phyloP scores from a whole-genome alignment of 2,113 vertebrate genomes.

The Mormoops blainvillei region DNA sequence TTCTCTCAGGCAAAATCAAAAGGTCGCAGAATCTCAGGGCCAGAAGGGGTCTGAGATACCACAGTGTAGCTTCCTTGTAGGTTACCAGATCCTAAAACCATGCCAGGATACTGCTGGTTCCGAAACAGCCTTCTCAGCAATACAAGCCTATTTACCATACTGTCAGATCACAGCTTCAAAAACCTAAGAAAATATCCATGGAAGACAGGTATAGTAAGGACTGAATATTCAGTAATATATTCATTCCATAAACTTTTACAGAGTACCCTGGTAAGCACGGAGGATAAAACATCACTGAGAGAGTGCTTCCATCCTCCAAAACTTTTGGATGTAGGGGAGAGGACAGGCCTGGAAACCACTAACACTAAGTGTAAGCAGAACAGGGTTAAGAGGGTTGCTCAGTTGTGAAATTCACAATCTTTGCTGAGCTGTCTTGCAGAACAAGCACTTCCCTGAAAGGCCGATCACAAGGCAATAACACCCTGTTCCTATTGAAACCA shows the following conservation, averaged over 20 bases:
- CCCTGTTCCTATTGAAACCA: not conserved
- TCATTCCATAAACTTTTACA: constrained; percentile 25
- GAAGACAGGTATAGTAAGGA: not conserved
- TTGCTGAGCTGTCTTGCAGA: not conserved
- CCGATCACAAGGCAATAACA: not conserved
- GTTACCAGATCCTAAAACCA: not conserved
- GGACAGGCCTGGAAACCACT: not conserved
- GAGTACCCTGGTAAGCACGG: not conserved
- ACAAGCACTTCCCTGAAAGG: not conserved
- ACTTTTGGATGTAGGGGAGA: not conserved
- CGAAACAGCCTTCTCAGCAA: constrained; percentile 10
- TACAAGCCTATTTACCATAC: not conserved
- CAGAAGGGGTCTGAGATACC: not conserved
- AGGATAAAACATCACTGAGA: not conserved
- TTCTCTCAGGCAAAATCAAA: not conserved
- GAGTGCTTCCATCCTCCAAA: not conserved
- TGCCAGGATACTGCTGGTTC: not conserved
- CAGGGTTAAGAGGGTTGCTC: not conserved
- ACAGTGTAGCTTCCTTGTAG: not conserved
- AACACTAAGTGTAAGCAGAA: not conserved
- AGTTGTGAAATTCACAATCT: not conserved
- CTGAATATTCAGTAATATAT: not conserved
- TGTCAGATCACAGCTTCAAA: not conserved
- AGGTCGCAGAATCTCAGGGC: not conserved
- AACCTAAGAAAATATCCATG: not conserved